These are phyloP conservation scores for Hartigia nigra DNA, from an alignment of 2,888 invertebrate genomes.

Conservation along the genomic window DNA sequence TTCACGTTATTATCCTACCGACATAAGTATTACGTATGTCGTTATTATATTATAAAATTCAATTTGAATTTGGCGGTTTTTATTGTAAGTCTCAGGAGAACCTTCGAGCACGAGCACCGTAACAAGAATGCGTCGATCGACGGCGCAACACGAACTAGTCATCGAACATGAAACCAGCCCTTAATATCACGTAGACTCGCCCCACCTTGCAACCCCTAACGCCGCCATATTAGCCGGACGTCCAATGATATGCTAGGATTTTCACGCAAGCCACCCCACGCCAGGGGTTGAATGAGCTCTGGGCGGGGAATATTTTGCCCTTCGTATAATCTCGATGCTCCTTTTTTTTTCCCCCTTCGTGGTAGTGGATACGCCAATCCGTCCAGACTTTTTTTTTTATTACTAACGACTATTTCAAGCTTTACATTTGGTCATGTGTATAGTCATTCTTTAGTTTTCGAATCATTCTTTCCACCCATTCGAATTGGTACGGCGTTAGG, in stretches of 20 bases:
- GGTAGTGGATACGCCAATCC: background rate
- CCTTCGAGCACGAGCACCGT: slow-evolving; percentile 16
- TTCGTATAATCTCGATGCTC: slow-evolving; percentile 50
- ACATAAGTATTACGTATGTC: background rate
- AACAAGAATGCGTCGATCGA: slow-evolving; percentile 63
- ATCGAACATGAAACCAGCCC: slow-evolving; percentile 60
- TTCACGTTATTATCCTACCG: background rate
- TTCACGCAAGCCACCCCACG: slow-evolving; percentile 58
- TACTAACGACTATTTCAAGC: background rate
- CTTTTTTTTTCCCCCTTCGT: slow-evolving; percentile 19
- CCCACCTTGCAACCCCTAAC: slow-evolving; percentile 54
- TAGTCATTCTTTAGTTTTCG: background rate
- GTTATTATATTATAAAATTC: background rate
- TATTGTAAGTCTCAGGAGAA: background rate
- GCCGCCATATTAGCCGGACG: slow-evolving; percentile 66
- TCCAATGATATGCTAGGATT: slow-evolving; percentile 65
- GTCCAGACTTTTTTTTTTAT: background rate
- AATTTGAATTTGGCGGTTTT: background rate
- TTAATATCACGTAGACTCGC: slow-evolving; percentile 58
- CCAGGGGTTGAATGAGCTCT: slow-evolving; percentile 61
- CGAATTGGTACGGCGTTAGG: background rate
- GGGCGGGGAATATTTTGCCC: slow-evolving; percentile 64
- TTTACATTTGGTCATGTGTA: background rate
- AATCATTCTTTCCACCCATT: background rate
- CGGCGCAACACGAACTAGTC: slow-evolving; percentile 68